Base-by-base conservation (phyloP, 2,888 invertebrate species). In the Magallana nippona region DNA sequence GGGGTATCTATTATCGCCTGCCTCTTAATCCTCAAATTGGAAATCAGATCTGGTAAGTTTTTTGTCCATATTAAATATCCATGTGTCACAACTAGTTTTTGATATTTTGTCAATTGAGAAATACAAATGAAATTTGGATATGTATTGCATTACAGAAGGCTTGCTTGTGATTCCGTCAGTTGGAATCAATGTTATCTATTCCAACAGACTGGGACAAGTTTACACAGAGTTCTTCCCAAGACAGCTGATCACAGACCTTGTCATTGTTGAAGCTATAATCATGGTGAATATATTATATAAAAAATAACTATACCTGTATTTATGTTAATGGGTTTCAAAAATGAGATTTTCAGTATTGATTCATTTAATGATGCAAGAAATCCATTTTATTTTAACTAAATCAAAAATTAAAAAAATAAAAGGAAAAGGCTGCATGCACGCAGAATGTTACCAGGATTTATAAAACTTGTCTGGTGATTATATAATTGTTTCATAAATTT, bases 191-290 rank as follows among this genome's bases (percentile, higher is more conserved):
- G 79, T 84, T 19, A 82, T 71, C n/a, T 58, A 10, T 15, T 55
- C 44, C 17, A 79, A 79, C 55, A 27, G 60, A 22, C 60, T 84
- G 55, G 84, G 84, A 71, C 57, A 71, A 62, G 78, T 58, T 0
- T 57, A 82, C 8, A 79, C 84, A 71, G 55, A 79, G 56, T 84
- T 84, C 63, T 82, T 62, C 55, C 44, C 79, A 15, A 78, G 63
- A n/a, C 19, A 19, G 19, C 32, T 78, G 15, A 58, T 84, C 15
- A 82, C 58, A 55, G 82, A 82, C 27, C 55, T 84, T n/a, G 71
- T 84, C 1, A 82, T 82, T 17, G 55, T 84, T 27, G 84, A 84
- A 58, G 82, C 79, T 71, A 32, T 84, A 57, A 78, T 79, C 19
- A 78, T 79, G 84, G 84, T 82, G 79, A 62, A 32, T 22, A 79